Conservation (phyloP, 2,113 vertebrate species). For the Antechinus stuartii region DNA sequence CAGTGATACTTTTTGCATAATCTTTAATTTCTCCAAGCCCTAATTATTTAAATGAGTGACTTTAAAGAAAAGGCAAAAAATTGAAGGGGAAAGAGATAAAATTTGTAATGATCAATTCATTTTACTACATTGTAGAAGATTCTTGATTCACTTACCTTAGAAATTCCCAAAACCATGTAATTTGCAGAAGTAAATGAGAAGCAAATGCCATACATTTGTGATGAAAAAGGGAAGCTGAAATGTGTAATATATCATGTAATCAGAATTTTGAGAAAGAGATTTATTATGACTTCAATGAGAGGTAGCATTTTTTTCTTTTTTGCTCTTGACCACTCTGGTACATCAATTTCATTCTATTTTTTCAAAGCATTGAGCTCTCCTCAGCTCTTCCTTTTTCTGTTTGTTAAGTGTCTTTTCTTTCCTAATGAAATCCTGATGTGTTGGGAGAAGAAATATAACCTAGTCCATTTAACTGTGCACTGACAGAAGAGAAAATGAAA, state of each 20-base stretch:
- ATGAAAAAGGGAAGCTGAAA: neutral
- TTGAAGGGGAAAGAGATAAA: slow-evolving; percentile 13
- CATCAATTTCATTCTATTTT: neutral
- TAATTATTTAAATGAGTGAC: too few species aligned
- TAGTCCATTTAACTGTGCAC: neutral
- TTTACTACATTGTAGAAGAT: slow-evolving; percentile 30
- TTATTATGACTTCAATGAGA: neutral
- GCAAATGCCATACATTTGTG: neutral
- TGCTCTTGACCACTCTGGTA: neutral
- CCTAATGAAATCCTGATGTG: slow-evolving; percentile 5
- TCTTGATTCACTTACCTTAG: neutral
- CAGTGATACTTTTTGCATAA: too few species aligned
- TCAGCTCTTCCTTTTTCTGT: neutral
- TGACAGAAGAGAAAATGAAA: neutral
- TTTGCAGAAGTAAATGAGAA: slow-evolving; percentile 3
- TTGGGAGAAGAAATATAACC: neutral
- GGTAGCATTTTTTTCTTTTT: neutral
- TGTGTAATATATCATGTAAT: slow-evolving; percentile 15
- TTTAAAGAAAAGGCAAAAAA: neutral
- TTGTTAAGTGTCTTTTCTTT: neutral
- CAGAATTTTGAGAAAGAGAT: neutral
- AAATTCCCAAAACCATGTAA: slow-evolving; percentile 10
- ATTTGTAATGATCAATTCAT: slow-evolving; percentile 12
- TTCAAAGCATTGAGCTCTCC: neutral
- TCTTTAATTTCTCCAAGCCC: too few species aligned